Evolutionary conservation across 2,797 vertebrate genomes (phyloP).

Genomic region (Amniataba percoides): DNA sequence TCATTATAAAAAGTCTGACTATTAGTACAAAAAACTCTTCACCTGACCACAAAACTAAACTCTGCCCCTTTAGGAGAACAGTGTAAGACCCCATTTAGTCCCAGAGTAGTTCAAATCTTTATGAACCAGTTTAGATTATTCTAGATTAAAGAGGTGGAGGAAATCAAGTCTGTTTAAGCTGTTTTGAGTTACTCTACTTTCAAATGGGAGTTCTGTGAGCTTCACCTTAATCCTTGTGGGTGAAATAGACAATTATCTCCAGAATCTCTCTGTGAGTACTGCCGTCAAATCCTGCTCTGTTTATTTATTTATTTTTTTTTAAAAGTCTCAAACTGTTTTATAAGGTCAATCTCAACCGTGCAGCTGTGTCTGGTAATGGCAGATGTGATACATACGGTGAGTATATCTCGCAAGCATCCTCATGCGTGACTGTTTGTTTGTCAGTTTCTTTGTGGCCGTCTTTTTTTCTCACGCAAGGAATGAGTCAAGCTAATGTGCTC

Average conservation of each 20-base stretch:
- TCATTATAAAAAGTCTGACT: not conserved
- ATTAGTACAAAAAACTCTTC: not conserved
- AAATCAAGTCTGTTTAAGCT: conserved; percentile 30
- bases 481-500: conserved; percentile 74
- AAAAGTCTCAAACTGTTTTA: conserved; percentile 4
- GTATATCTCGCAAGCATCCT: conserved; percentile 25
- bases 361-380: not conserved
- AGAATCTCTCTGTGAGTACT: conserved; percentile 1
- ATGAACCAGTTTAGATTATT: conserved; percentile 33
- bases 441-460: conserved; percentile 35
- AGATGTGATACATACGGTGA: conserved; percentile 18
- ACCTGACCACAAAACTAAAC: not conserved
- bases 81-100: not conserved
- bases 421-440: conserved; percentile 7
- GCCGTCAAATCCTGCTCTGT: conserved; percentile 1
- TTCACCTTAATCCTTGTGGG: conserved; percentile 45
- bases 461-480: conserved; percentile 79
- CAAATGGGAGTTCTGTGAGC: conserved; percentile 34
- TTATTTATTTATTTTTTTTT: conserved; percentile 2
- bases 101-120: conserved; percentile 29
- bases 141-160: conserved; percentile 20
- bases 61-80: conserved; percentile 4
- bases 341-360: conserved; percentile 1
- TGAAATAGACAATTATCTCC: conserved; percentile 49
- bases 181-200: conserved; percentile 43